Evolutionary conservation across 2,888 invertebrate genomes (phyloP).

Genomic region (Trisateles emortualis): DNA sequence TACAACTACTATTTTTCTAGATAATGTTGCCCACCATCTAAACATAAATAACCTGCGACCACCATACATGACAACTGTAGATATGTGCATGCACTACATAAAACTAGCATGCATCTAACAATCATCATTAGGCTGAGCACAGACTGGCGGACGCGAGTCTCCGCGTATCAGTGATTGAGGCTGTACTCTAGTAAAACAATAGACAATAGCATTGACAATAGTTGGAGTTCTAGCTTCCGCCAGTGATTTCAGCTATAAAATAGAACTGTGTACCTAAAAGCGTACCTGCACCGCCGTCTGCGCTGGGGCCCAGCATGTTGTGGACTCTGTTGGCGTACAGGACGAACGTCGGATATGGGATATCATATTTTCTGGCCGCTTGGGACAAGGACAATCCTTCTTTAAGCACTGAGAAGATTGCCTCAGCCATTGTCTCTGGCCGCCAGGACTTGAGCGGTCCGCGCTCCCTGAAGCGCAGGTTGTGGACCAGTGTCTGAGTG

Average conservation of each 20-base stretch:
- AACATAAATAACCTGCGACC: slow-evolving; percentile 20
- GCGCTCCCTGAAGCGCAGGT: slow-evolving; percentile 95
- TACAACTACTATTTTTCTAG: too few relatives aligned
- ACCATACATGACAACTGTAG: slow-evolving; percentile 21
- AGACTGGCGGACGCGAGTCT: slow-evolving; percentile 31
- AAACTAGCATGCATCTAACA: slow-evolving; percentile 20
- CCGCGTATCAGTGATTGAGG: too few relatives aligned
- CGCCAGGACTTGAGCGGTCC: slow-evolving; percentile 97
- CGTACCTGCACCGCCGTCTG: slow-evolving; percentile 95
- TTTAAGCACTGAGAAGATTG: slow-evolving; percentile 96
- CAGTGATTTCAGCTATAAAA: slow-evolving; percentile 4
- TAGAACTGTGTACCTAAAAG: slow-evolving; percentile 41
- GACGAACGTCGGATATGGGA: slow-evolving; percentile 97
- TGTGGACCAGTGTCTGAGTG: slow-evolving; percentile 96
- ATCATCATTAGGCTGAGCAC: slow-evolving; percentile 30
- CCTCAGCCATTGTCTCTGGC: slow-evolving; percentile 98
- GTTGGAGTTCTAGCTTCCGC: background rate
- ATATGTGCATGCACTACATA: slow-evolving; percentile 11
- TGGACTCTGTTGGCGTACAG: slow-evolving; percentile 97
- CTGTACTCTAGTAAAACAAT: background rate
- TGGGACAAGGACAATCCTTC: slow-evolving; percentile 96
- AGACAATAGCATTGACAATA: background rate
- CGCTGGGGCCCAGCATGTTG: slow-evolving; percentile 97
- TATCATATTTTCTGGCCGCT: slow-evolving; percentile 97
- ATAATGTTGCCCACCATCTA: background rate